Conservation (phyloP, 1,140 invertebrate species). For the Telenomus remus region DNA sequence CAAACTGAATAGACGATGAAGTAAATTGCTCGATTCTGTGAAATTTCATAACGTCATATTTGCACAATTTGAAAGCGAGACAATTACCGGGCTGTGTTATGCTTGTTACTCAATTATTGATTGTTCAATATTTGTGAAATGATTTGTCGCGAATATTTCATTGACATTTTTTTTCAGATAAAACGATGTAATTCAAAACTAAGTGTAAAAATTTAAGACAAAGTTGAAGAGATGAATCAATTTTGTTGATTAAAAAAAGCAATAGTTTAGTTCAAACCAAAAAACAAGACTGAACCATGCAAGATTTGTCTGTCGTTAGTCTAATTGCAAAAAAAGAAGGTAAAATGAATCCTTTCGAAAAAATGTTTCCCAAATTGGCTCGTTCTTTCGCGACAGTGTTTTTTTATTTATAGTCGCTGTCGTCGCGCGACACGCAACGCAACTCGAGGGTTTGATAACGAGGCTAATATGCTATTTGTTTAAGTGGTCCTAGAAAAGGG, state of each 20-base stretch:
- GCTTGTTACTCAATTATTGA: conserved; percentile 16
- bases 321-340: conserved; percentile 1
- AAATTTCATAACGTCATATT: conserved; percentile 22
- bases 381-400: not conserved
- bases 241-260: no score
- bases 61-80: conserved; percentile 6
- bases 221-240: no score
- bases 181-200: no score
- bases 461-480: conserved; percentile 21
- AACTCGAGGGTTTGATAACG: conserved; percentile 22
- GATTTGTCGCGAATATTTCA: conserved; percentile 31
- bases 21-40: not conserved
- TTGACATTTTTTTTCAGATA: not conserved
- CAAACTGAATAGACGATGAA: not conserved
- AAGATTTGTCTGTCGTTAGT: no score
- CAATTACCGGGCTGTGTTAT: conserved; percentile 17
- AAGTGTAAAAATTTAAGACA: no score
- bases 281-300: no score
- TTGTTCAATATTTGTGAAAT: conserved; percentile 13
- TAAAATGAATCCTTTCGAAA: conserved; percentile 11
- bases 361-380: conserved; percentile 1
- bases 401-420: conserved; percentile 19
- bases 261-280: no score
- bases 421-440: not conserved
- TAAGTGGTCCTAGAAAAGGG: conserved; percentile 15